Base-by-base conservation (phyloP, 2,113 vertebrate genomes). In the Tychaedon coryphoeus region DNA sequence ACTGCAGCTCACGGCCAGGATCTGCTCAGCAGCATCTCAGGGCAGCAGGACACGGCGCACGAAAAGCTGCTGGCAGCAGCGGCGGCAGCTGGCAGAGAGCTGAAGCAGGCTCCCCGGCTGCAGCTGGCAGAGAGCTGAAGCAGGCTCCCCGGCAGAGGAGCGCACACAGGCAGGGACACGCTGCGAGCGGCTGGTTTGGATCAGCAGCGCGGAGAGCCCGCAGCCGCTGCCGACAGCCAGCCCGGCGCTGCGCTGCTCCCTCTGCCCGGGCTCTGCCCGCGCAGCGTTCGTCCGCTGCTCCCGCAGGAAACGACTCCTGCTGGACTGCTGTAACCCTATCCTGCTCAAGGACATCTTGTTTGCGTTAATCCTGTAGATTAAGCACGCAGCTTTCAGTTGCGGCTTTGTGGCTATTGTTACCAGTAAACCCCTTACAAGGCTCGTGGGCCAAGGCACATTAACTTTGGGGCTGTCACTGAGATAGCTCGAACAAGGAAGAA, bases 271-370 rank as follows among this genome's bases (percentile, higher is more conserved):
- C 67, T 33, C 6, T 1, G 83, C n/a, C 84, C 72, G 4, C 25
- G 64, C 50, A 77, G 65, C 72, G 74, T 71, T 95, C 86, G 67
- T 80, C 90, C 74, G 80, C 88, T 92, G 36, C 47, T 90, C 74
- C 31, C 0, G 0, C 58, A 70, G 38, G 54, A 96, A 94, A 93
- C 33, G 19, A 90, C 83, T 94, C 73, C 83, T 92, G 72, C 72
- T 92, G 84, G 91, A 80, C 79, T 31, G 75, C 88, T 91, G 86
- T 74, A 94, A 96, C 91, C 79, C 92, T 86, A 92, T 74, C 86
- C 91, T 60, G 72, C 79, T 84, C 94, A 88, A 94, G 92, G 94
- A 94, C 95, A 95, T 93, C 91, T 96, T 93, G 88, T 91, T 94
- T 96, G 83, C 71, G 86, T 95, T 95, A 93, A 95, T 95, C 92